Conservation (phyloP, 2,888 invertebrate genomes). For the Lasioglossum villosulum region DNA sequence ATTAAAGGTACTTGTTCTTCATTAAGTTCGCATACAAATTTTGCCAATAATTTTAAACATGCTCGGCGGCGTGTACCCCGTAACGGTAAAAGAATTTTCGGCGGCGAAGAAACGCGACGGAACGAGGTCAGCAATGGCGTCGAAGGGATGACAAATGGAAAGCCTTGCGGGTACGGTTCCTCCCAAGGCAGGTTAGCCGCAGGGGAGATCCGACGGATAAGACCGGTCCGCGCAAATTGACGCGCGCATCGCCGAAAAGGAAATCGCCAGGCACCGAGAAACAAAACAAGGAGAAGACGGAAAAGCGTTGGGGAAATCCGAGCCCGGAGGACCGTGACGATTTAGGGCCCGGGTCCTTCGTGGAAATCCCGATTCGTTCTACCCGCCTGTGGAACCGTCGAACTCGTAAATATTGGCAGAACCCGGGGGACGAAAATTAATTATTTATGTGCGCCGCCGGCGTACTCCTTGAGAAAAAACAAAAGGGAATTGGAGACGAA, state of each 20-base stretch:
- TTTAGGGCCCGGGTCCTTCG: constrained; percentile 7
- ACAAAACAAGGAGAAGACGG: background rate
- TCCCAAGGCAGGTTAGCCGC: background rate
- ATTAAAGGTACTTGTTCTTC: no score
- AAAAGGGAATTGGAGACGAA: background rate
- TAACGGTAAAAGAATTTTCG: background rate
- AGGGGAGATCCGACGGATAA: constrained; percentile 13
- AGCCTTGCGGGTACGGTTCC: background rate
- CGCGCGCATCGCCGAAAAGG: background rate
- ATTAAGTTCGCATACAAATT: no score
- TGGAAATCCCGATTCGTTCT: constrained; percentile 10
- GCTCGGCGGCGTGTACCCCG: background rate
- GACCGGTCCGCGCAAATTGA: background rate
- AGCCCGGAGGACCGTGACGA: constrained; percentile 7
- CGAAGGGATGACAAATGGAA: constrained; percentile 14
- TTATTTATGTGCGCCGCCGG: constrained; percentile 27
- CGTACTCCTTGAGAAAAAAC: constrained; percentile 9
- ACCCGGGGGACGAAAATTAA: constrained; percentile 13
- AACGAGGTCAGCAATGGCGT: constrained; percentile 7
- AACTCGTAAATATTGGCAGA: constrained; percentile 20
- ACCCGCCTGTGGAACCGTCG: background rate
- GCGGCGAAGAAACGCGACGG: background rate
- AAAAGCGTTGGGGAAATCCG: constrained; percentile 24
- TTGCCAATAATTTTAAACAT: background rate
- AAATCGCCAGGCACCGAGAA: background rate